These are phyloP conservation scores for Chorisops tibialis DNA, from an alignment of 2,888 invertebrate genomes.

Conservation along the genomic window DNA sequence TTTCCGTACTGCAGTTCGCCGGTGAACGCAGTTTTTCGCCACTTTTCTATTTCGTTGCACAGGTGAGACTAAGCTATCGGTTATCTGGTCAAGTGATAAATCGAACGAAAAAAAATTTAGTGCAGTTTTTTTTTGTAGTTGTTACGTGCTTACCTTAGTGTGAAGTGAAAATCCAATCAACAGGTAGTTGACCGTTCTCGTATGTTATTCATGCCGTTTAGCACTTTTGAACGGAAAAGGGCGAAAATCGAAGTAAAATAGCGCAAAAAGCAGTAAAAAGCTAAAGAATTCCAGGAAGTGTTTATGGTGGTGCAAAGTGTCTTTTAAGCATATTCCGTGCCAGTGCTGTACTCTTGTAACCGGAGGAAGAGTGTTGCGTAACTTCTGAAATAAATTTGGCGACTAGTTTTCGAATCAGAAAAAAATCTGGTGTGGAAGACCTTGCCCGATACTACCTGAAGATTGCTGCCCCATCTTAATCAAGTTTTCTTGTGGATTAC, in stretches of 20 bases:
- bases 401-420: too few species aligned
- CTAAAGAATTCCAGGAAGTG: conserved; percentile 19
- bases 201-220: background rate
- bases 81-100: conserved; percentile 8
- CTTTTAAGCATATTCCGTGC: too few species aligned
- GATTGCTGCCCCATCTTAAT: too few species aligned
- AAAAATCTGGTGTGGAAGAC: too few species aligned
- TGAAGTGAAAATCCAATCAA: conserved; percentile 21
- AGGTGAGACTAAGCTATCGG: conserved; percentile 1
- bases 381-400: too few species aligned
- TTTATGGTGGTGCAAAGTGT: background rate
- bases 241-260: background rate
- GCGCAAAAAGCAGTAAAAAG: background rate
- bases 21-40: background rate
- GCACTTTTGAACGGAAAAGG: background rate
- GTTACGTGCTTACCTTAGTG: background rate
- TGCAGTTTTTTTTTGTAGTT: background rate
- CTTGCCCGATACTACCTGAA: too few species aligned
- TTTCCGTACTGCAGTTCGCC: too few species aligned
- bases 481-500: too few species aligned
- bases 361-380: too few species aligned
- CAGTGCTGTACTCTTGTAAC: too few species aligned
- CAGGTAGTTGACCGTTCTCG: conserved; percentile 19
- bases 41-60: background rate
- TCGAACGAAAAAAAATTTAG: background rate